phyloP scores from a whole-genome alignment of 2,888 invertebrate genomes.

The Ophion ventricosus region DNA sequence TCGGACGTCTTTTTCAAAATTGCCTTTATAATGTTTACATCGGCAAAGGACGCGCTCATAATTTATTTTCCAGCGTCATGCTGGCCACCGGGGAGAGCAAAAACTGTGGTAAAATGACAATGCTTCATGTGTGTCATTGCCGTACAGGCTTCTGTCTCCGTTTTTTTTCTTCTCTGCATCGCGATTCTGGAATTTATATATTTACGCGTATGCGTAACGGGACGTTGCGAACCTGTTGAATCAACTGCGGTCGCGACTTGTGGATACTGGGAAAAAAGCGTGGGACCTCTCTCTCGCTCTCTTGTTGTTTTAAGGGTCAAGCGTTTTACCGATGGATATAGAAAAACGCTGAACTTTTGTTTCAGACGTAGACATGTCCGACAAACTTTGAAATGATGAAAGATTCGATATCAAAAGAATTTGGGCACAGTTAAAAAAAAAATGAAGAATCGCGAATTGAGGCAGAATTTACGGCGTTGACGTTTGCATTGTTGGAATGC shows the following conservation, averaged over 20 bases:
- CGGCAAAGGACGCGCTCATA: background rate
- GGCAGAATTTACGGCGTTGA: too few species aligned
- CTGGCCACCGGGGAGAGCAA: background rate
- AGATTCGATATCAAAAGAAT: too few species aligned
- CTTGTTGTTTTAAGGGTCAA: background rate
- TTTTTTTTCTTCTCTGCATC: slow-evolving; percentile 4
- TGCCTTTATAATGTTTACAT: background rate
- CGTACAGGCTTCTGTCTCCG: background rate
- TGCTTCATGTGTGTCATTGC: background rate
- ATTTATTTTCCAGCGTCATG: background rate
- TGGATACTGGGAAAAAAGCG: background rate
- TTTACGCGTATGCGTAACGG: slow-evolving; percentile 31
- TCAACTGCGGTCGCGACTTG: slow-evolving; percentile 12
- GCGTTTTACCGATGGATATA: too few species aligned
- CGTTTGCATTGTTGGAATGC: too few species aligned
- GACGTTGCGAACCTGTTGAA: slow-evolving; percentile 25
- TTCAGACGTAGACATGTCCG: too few species aligned
- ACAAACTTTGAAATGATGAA: too few species aligned
- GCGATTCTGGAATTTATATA: slow-evolving; percentile 16
- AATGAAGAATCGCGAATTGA: too few species aligned
- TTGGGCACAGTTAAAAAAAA: too few species aligned
- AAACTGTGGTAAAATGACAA: background rate
- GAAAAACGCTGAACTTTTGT: too few species aligned
- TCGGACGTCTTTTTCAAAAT: background rate
- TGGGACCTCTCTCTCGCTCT: background rate